Base-by-base conservation (phyloP, 2,888 invertebrate genomes). In the Craniophora ligustri region DNA sequence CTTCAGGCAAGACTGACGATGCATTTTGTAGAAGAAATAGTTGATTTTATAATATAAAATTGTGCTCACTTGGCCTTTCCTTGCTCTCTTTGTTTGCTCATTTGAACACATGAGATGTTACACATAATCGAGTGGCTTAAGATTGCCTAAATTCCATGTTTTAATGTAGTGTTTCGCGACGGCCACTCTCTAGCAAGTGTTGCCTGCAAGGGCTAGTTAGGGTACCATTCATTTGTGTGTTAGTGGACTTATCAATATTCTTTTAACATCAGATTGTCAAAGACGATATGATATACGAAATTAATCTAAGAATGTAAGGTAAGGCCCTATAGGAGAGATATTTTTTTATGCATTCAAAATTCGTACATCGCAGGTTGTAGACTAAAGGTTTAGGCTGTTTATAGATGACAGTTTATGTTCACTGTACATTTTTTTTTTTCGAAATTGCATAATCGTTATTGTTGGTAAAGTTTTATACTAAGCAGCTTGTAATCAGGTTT, bases 331-430 rank as follows among this genome's bases (percentile, higher is more conserved):
- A 88, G 88, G 86, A 91, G 87, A 91, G 86, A 91, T 93, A 92
- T 93, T 93, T 92, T 92, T 92, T 92, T 92, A 92, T 88, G 86
- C 92, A 87, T 90, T 91, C 90, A 86, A 88, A 91, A 87, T 91
- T 90, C 87, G 79, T 85, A 85, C 85, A 86, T 84, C 76, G 84
- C 88, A 76, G 82, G 72, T 83, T 83, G 76, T 86, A 87, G 80
- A 69, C 59, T 56, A 80, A 67, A 79, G 75, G 64, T 76, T 77
- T 85, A 81, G 79, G 76, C 85, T 83, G 85, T 85, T 84, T 71
- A 59, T 61, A 61, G 72, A 75, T 66, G 69, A 73, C 80, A 69
- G 70, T 71, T 70, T 67, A 40, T 59, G 66, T 67, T 70, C 66
- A 67, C 78, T 67, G 67, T 87, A 87, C 75, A 80, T 85, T 79